Percentiles rank a stretch among this genome's conserved stretches.
phyloP scores from a whole-genome alignment of 1,140 invertebrate species.

The Caerostris extrusa region DNA sequence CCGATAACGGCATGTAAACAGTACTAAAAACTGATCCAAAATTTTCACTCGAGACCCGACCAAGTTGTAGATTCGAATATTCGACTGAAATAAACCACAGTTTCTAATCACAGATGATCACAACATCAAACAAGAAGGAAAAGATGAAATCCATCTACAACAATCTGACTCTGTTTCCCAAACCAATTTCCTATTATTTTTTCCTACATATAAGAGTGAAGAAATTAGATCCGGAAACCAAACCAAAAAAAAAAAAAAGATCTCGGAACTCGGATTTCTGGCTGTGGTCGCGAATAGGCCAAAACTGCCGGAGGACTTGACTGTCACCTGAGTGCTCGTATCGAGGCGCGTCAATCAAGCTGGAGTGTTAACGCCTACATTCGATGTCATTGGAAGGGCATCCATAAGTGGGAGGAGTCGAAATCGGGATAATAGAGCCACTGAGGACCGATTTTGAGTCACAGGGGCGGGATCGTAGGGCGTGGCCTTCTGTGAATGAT shows the following conservation, averaged over 20 bases:
- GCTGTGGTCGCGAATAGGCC: slow-evolving; percentile 68
- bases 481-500: slow-evolving; percentile 14
- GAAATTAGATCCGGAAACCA: too few relatives aligned
- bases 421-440: slow-evolving; percentile 2
- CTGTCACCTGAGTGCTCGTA: slow-evolving; percentile 64
- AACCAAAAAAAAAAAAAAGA: not conserved
- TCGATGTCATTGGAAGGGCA: slow-evolving; percentile 21
- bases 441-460: slow-evolving; percentile 22
- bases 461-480: slow-evolving; percentile 31
- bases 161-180: not conserved
- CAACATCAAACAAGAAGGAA: not conserved
- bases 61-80: not conserved
- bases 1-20: not conserved
- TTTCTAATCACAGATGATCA: not conserved
- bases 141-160: not conserved
- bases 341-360: slow-evolving; percentile 52
- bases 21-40: not conserved
- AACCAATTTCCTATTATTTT: not conserved
- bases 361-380: slow-evolving; percentile 15
- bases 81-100: too few relatives aligned
- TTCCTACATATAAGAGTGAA: not conserved
- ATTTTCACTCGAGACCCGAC: not conserved
- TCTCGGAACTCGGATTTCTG: slow-evolving; percentile 32
- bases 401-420: slow-evolving; percentile 25
- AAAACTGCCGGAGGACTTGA: slow-evolving; percentile 72